These are phyloP conservation scores for Phalanger gymnotis DNA, from an alignment of 2,797 vertebrate genomes.

Conservation along the genomic window DNA sequence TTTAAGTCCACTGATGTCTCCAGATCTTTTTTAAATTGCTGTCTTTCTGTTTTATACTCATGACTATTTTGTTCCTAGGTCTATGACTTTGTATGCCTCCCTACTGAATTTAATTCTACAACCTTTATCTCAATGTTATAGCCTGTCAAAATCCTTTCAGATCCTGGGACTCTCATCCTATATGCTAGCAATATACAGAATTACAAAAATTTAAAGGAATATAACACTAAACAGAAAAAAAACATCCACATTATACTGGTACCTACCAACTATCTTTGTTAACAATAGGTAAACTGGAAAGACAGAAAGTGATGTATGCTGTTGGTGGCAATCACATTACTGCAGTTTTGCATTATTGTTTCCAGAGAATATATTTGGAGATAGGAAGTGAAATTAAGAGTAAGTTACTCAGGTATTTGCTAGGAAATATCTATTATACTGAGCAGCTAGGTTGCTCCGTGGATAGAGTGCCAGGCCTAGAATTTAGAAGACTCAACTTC, in stretches of 20 bases:
- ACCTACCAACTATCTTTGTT: not conserved
- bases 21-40: too few relatives aligned
- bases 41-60: too few relatives aligned
- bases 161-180: not conserved
- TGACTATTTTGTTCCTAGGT: too few relatives aligned
- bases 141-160: not conserved
- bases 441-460: not conserved
- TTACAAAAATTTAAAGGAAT: too few relatives aligned
- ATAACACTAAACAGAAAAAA: too few relatives aligned
- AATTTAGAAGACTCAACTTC: not conserved
- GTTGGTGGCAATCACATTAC: not conserved
- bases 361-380: not conserved
- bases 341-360: not conserved
- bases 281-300: not conserved
- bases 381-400: not conserved
- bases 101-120: too few relatives aligned
- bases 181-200: too few relatives aligned
- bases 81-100: too few relatives aligned
- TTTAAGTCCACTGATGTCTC: too few relatives aligned
- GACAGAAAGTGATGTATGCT: too few relatives aligned
- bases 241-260: too few relatives aligned
- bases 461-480: not conserved
- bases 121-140: not conserved
- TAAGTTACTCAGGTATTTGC: not conserved
- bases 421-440: not conserved